These are phyloP conservation scores for Venustaconcha ellipsiformis DNA, from an alignment of 1,140 invertebrate genomes.

Conservation along the genomic window DNA sequence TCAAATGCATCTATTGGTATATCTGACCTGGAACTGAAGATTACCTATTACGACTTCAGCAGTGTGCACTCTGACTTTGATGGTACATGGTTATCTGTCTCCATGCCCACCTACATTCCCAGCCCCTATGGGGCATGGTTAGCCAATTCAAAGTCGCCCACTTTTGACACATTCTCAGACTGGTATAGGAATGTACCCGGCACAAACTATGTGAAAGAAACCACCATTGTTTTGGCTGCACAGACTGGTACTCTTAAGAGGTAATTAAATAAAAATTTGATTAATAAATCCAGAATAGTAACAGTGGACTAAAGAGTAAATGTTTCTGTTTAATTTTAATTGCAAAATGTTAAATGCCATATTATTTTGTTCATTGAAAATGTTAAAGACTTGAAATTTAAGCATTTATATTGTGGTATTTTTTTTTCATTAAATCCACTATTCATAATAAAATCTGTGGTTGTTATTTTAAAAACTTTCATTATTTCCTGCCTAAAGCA, in stretches of 20 bases:
- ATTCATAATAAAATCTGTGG: too few species aligned
- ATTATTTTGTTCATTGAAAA: too few species aligned
- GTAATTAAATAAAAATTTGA: not conserved
- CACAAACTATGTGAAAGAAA: conserved; percentile 20
- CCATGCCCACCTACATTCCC: conserved; percentile 27
- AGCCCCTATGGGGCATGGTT: conserved; percentile 47
- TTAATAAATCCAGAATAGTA: too few species aligned
- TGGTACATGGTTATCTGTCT: conserved; percentile 14
- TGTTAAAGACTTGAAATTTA: too few species aligned
- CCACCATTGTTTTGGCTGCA: conserved; percentile 20
- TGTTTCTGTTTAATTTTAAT: not conserved
- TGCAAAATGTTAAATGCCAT: not conserved
- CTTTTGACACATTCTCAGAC: conserved; percentile 33
- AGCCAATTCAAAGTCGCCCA: conserved; percentile 26
- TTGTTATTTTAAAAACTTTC: too few species aligned
- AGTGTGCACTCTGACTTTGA: conserved; percentile 36
- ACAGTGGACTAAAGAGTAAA: too few species aligned
- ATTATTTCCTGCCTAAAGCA: too few species aligned
- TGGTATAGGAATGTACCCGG: conserved; percentile 24
- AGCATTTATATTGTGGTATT: too few species aligned
- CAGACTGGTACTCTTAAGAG: conserved; percentile 24
- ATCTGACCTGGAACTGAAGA: conserved; percentile 11
- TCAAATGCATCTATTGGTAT: not conserved
- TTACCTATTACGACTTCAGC: conserved; percentile 32
- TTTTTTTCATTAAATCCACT: too few species aligned